phyloP scores from a whole-genome alignment of 1,140 invertebrate species.

The Mamestra configurata region DNA sequence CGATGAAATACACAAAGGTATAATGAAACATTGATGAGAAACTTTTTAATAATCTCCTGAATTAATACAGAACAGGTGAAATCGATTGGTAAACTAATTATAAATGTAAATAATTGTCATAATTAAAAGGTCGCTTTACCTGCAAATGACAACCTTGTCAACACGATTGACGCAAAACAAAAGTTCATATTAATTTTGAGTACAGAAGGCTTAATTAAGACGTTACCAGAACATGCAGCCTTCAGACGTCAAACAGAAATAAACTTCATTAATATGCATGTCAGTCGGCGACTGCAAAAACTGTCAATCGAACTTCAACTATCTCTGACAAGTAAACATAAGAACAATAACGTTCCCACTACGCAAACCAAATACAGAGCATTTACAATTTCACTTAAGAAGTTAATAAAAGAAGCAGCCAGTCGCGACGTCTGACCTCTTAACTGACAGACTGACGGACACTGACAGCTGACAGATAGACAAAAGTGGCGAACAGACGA shows the following conservation, averaged over 20 bases:
- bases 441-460: constrained; percentile 33
- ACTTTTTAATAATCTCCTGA: constrained; percentile 2
- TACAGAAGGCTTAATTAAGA: constrained; percentile 19
- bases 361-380: constrained; percentile 18
- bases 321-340: constrained; percentile 27
- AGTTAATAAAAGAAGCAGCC: constrained; percentile 34
- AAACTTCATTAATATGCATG: constrained; percentile 10
- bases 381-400: constrained; percentile 29
- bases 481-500: constrained; percentile 40
- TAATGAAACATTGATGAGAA: background rate
- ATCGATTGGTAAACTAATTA: background rate
- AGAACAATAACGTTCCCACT: constrained; percentile 33
- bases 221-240: constrained; percentile 1
- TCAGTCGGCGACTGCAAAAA: constrained; percentile 14
- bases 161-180: constrained; percentile 2
- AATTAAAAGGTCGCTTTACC: constrained; percentile 20
- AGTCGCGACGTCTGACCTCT: constrained; percentile 47
- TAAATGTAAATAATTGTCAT: constrained; percentile 15
- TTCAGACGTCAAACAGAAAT: constrained; percentile 12
- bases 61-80: constrained; percentile 29
- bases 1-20: background rate
- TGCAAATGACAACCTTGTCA: constrained; percentile 18
- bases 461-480: constrained; percentile 41
- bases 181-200: constrained; percentile 26
- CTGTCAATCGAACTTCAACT: constrained; percentile 19